Base-by-base conservation (phyloP, 2,113 vertebrate species). In the Nettapus auritus region DNA sequence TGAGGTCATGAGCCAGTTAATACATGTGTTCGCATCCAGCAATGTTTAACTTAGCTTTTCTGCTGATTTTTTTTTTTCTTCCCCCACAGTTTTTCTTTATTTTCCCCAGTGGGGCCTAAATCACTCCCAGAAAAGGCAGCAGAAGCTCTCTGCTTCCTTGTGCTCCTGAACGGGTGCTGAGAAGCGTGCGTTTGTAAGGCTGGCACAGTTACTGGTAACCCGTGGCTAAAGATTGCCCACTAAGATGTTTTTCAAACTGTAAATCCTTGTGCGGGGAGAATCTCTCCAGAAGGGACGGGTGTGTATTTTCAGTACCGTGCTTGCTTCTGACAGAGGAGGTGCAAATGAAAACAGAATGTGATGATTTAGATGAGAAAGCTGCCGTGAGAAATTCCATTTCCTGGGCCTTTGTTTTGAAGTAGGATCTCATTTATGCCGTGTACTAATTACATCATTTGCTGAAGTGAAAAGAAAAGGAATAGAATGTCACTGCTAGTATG, bases 1-100 rank as follows among this genome's bases (percentile, higher is more conserved):
- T 86, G 91, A 93, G 71, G 18, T 90, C 68, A 33, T 78, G 60
- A 94, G 75, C 91, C 89, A 63, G 89, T 93, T 86, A 88, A 91
- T 94, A 9, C 18, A 8, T 12, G 3, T 34, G 34, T 73, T 64
- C 71, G 89, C 53, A 50, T 57, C 75, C 53, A 44, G 81, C 16
- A 29, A 4, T 20, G 57, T 57, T 90, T 42, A 17, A 83, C 73
- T 84, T 69, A 0, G 10, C 34, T 90, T 85, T 79, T 63, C 50
- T 96, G 63, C 50, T 67, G 79, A 18, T 36, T 68, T 22, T 6
- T 53, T 36, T 44, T 48, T 48, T 3, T 11, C 4, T 56, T 25
- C 28, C 38, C 28, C 21, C 18, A 4, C n/a, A 36, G 23, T 67
- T 53, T 86, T n/a, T 55, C 33, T 78, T 68, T 63, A 22, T 79